A percentile compares a stretch with the other conserved stretches of the same genome.
These are phyloP conservation scores for Danaus melanippus DNA, from an alignment of 1,140 invertebrate species.

Conservation along the genomic window DNA sequence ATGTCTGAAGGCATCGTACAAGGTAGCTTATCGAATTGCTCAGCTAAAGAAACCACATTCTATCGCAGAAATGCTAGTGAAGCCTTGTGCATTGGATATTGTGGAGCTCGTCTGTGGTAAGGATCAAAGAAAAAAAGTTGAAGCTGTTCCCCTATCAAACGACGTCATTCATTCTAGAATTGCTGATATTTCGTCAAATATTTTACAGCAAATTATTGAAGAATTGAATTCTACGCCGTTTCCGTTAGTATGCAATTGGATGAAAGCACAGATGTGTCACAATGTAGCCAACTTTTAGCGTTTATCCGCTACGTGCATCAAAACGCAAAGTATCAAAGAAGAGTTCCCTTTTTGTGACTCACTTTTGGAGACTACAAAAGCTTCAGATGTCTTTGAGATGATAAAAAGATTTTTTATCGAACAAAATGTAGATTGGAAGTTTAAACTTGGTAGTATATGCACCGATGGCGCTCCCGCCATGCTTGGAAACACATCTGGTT, in stretches of 20 bases:
- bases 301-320: constrained; percentile 7
- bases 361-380: constrained; percentile 6
- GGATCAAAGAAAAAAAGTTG: constrained; percentile 19
- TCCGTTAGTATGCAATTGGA: constrained; percentile 11
- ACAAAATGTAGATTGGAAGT: constrained; percentile 6
- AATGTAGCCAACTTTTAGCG: constrained; percentile 9
- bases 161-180: constrained; percentile 24
- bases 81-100: constrained; percentile 8
- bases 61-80: constrained; percentile 11
- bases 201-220: constrained; percentile 6
- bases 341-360: constrained; percentile 14
- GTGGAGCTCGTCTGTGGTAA: constrained; percentile 2
- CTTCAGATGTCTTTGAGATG: constrained; percentile 7
- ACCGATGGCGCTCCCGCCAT: constrained; percentile 14
- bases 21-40: constrained; percentile 26
- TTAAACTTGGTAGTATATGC: constrained; percentile 6
- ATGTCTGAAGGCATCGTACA: constrained; percentile 23
- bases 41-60: constrained; percentile 17
- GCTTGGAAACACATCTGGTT: constrained; percentile 12
- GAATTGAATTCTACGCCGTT: constrained; percentile 4
- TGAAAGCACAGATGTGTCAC: constrained; percentile 11
- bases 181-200: constrained; percentile 20
- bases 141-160: constrained; percentile 25
- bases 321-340: constrained; percentile 13
- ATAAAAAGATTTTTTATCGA: constrained; percentile 8